Evolutionary conservation across 2,888 invertebrate genomes (phyloP).

Genomic region (Salpingus planirostris): DNA sequence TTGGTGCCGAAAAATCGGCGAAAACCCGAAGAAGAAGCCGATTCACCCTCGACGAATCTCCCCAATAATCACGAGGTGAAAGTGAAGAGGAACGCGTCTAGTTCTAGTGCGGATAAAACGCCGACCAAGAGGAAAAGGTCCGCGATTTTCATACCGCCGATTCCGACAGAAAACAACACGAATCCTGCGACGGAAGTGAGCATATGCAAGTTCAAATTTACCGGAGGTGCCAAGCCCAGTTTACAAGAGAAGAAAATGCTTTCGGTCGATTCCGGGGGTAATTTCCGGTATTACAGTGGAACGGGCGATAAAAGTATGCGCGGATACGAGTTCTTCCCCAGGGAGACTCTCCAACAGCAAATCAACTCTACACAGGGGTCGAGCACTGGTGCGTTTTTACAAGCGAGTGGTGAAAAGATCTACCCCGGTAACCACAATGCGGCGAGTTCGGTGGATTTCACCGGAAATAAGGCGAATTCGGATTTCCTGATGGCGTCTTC

Average conservation of each 20-base stretch:
- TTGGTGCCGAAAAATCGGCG: conserved; percentile 33
- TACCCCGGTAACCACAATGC: too few species aligned
- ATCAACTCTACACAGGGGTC: conserved; percentile 46
- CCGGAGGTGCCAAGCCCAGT: conserved; percentile 81
- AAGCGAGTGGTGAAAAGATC: conserved; percentile 48
- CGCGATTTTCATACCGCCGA: conserved; percentile 76
- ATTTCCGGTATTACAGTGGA: conserved; percentile 76
- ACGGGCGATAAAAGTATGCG: conserved; percentile 72
- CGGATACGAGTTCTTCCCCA: conserved; percentile 68
- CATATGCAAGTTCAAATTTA: conserved; percentile 90
- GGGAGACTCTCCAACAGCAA: conserved; percentile 59
- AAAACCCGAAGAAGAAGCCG: conserved; percentile 30
- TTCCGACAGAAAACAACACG: conserved; percentile 63
- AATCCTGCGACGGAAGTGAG: conserved; percentile 70
- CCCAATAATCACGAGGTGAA: conserved; percentile 31
- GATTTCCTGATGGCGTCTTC: conserved; percentile 34
- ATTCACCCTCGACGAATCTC: conserved; percentile 42
- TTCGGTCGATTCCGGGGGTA: conserved; percentile 82
- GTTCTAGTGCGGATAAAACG: conserved; percentile 29
- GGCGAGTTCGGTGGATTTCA: conserved; percentile 31
- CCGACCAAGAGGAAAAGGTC: conserved; percentile 68
- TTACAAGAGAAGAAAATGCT: conserved; percentile 88
- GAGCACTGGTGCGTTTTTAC: conserved; percentile 44
- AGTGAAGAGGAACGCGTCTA: conserved; percentile 39
- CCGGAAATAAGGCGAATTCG: conserved; percentile 26